These are phyloP conservation scores for Megamerina dolium DNA, from an alignment of 2,888 invertebrate genomes.

Conservation along the genomic window DNA sequence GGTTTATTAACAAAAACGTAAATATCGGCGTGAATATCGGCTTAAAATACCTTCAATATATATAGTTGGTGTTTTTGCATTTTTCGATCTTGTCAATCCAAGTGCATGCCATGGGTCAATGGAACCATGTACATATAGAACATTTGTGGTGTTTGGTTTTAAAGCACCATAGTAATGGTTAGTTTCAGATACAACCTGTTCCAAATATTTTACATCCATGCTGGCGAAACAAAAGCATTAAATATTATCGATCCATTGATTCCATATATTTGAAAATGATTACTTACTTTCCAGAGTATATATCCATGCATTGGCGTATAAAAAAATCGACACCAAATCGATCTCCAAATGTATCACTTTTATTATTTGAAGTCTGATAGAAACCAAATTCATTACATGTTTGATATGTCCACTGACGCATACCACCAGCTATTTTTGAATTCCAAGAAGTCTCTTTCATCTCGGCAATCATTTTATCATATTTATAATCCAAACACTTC, in stretches of 20 bases:
- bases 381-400: slow-evolving; percentile 96
- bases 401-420: slow-evolving; percentile 88
- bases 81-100: slow-evolving; percentile 59
- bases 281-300: slow-evolving; percentile 67
- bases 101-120: slow-evolving; percentile 86
- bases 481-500: slow-evolving; percentile 78
- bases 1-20: too few species aligned
- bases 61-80: slow-evolving; percentile 59
- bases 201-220: slow-evolving; percentile 58
- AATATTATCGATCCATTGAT: too few species aligned
- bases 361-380: slow-evolving; percentile 74
- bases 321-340: slow-evolving; percentile 72
- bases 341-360: slow-evolving; percentile 62
- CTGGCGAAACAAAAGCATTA: slow-evolving; percentile 37
- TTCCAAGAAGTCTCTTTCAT: slow-evolving; percentile 65
- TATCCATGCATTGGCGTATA: slow-evolving; percentile 72
- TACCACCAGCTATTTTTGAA: slow-evolving; percentile 60
- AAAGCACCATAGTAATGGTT: slow-evolving; percentile 77
- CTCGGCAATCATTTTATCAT: slow-evolving; percentile 65
- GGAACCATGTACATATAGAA: slow-evolving; percentile 82
- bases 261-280: background rate
- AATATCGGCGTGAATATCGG: too few species aligned
- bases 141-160: slow-evolving; percentile 62
- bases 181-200: slow-evolving; percentile 61
- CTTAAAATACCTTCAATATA: slow-evolving; percentile 64